These are phyloP conservation scores for Drosophila demipolita DNA, from an alignment of 2,888 invertebrate species.

Conservation along the genomic window DNA sequence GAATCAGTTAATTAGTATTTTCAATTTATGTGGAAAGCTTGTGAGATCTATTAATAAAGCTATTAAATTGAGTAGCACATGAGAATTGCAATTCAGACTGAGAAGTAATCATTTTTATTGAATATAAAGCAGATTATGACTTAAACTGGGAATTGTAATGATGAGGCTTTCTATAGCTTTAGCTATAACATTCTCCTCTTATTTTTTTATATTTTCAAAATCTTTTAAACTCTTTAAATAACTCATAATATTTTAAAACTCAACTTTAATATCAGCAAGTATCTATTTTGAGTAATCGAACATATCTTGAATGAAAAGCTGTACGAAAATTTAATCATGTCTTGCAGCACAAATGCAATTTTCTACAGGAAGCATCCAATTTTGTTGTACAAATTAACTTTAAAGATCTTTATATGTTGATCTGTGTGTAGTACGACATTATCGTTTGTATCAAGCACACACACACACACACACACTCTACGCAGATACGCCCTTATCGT, in stretches of 20 bases:
- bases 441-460: neutral
- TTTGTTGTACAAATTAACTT: neutral
- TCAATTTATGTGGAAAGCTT: neutral
- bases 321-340: neutral
- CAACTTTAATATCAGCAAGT: neutral
- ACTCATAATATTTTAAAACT: neutral
- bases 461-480: neutral
- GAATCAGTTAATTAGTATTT: conserved; percentile 6
- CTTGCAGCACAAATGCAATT: neutral
- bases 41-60: neutral
- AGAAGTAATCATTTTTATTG: neutral
- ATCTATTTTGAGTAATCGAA: neutral
- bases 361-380: neutral
- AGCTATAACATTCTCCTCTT: neutral
- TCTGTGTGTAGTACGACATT: conserved; percentile 28
- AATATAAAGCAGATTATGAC: neutral
- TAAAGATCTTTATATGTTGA: conserved; percentile 1
- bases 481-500: conserved; percentile 10
- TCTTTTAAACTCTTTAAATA: neutral
- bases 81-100: neutral
- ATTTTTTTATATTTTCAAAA: neutral
- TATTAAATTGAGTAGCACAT: neutral
- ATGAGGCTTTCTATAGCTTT: neutral
- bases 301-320: neutral
- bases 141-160: neutral